Conservation (phyloP, 2,113 vertebrate species). For the Chlamydotis undulata region DNA sequence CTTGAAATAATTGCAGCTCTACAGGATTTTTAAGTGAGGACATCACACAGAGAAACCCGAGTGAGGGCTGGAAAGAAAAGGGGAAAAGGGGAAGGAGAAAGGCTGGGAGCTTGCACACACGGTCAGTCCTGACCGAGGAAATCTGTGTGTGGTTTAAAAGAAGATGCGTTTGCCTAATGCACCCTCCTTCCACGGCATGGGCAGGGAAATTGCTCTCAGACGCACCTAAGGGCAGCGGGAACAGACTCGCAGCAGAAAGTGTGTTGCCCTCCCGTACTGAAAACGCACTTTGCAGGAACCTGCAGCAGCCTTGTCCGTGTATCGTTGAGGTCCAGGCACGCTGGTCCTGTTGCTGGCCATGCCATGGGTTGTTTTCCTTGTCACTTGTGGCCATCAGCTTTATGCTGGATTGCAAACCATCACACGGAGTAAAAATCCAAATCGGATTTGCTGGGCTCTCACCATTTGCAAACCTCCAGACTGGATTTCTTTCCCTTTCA, state of each 20-base stretch:
- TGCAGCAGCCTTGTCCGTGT: rapidly evolving
- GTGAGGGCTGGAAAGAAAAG: neutral
- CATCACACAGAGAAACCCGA: neutral
- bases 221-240: neutral
- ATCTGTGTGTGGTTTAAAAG: neutral
- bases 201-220: neutral
- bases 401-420: neutral
- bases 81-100: neutral
- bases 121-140: neutral
- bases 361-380: neutral
- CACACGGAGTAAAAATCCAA: neutral
- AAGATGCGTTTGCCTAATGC: neutral
- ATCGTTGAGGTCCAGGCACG: rapidly evolving
- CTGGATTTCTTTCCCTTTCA: neutral
- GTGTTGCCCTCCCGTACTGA: neutral
- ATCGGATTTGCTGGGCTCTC: neutral
- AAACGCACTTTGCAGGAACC: neutral
- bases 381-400: neutral
- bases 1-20: constrained; percentile 19
- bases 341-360: rapidly evolving
- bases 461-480: neutral
- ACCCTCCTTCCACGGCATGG: rapidly evolving
- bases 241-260: neutral
- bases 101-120: neutral
- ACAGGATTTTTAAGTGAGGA: neutral